Conservation (phyloP, 64 coral and sea anemone species). For the Pachyseris speciosa region DNA sequence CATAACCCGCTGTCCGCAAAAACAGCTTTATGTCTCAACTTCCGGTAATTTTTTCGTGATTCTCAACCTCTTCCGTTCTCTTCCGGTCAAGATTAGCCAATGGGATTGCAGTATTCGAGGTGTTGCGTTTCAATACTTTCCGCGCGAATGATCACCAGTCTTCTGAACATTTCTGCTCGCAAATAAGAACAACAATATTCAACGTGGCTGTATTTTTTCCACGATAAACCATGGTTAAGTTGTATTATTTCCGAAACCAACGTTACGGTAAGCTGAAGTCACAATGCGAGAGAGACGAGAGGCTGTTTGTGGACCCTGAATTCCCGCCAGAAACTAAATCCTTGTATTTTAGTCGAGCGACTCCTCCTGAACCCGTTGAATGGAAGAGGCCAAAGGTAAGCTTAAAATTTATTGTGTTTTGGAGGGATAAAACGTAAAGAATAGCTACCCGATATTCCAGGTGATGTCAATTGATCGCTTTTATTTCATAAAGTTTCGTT, state of each 20-base stretch:
- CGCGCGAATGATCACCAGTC: constrained; percentile 15
- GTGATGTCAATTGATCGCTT: neutral
- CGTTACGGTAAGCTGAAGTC: constrained; percentile 80
- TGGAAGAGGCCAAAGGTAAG: constrained; percentile 98
- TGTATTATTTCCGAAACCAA: constrained; percentile 83
- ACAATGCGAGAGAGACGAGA: constrained; percentile 75
- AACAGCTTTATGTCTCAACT: neutral
- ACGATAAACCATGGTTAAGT: constrained; percentile 64
- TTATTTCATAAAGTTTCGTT: neutral
- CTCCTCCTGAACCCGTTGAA: constrained; percentile 78
- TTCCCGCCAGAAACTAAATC: constrained; percentile 93
- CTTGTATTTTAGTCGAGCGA: constrained; percentile 86
- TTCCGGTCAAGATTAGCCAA: neutral
- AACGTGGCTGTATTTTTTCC: neutral
- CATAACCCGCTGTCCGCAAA: constrained; percentile 31
- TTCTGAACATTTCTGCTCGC: constrained; percentile 9
- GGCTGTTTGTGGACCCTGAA: constrained; percentile 84
- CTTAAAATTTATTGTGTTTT: neutral
- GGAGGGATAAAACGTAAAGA: neutral
- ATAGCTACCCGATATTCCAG: neutral
- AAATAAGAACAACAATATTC: too few relatives aligned
- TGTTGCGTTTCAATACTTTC: neutral
- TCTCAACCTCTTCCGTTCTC: neutral
- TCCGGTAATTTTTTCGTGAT: too few relatives aligned
- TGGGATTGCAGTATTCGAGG: neutral